Evolutionary conservation across 2,888 invertebrate genomes (phyloP).

Genomic region (Ectemnius lituratus): DNA sequence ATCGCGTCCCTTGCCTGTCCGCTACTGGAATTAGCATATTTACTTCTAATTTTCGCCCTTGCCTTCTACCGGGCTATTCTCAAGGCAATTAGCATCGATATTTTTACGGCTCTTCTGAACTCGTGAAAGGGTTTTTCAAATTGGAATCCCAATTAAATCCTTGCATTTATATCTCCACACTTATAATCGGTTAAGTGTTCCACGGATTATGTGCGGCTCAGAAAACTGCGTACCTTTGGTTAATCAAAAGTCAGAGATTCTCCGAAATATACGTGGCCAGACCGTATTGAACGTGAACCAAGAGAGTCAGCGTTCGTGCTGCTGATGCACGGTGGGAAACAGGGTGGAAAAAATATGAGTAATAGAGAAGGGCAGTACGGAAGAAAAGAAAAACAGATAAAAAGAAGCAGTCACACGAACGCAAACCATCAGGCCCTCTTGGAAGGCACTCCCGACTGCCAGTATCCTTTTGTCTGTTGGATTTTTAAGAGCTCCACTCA

Average conservation of each 20-base stretch:
- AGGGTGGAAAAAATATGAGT: not conserved
- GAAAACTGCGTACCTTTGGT: slow-evolving; percentile 9
- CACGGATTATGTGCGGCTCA: not conserved
- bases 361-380: slow-evolving; percentile 16
- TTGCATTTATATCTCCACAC: not conserved
- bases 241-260: slow-evolving; percentile 7
- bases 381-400: slow-evolving; percentile 19
- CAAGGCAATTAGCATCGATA: not conserved
- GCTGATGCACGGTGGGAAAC: slow-evolving; percentile 26
- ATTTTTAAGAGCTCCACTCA: slow-evolving; percentile 61
- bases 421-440: slow-evolving; percentile 50
- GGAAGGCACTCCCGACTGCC: slow-evolving; percentile 51
- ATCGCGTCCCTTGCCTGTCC: slow-evolving; percentile 2
- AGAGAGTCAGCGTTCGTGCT: slow-evolving; percentile 30
- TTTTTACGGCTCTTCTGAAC: not conserved
- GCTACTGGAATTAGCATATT: slow-evolving; percentile 15
- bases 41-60: slow-evolving; percentile 7
- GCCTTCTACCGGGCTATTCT: not conserved
- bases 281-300: slow-evolving; percentile 3
- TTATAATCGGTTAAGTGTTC: not conserved
- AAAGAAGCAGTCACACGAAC: slow-evolving; percentile 46
- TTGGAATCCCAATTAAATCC: not conserved
- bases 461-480: slow-evolving; percentile 62
- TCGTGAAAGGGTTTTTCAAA: not conserved
- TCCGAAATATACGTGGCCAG: slow-evolving; percentile 19